Conservation (phyloP, 2,113 vertebrate species). For the Mus pahari region DNA sequence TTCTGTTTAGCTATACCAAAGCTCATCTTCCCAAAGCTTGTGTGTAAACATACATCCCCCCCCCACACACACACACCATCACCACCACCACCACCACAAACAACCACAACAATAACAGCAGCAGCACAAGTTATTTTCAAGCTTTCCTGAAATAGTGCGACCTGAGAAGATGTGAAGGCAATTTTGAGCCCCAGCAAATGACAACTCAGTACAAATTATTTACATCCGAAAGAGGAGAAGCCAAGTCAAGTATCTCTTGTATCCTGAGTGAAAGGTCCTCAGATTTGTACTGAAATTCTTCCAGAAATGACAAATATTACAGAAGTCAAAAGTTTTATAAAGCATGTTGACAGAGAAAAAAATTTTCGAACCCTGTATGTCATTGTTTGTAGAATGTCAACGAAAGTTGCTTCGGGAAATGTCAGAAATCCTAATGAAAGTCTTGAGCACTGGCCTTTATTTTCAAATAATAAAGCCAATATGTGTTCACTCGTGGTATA, state of each 20-base stretch:
- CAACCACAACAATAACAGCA: not conserved
- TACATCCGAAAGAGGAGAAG: slow-evolving; percentile 75
- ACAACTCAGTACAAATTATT: slow-evolving; percentile 86
- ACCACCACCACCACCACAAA: not conserved
- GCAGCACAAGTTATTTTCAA: slow-evolving; percentile 90
- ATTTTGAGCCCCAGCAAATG: slow-evolving; percentile 90
- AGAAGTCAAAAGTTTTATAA: not conserved
- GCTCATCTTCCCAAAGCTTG: slow-evolving; percentile 85
- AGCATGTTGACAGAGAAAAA: not conserved
- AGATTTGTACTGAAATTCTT: slow-evolving; percentile 85
- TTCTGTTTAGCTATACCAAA: slow-evolving; percentile 89
- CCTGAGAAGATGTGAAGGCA: slow-evolving; percentile 93
- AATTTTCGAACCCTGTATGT: not conserved
- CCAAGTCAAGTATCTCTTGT: slow-evolving; percentile 83
- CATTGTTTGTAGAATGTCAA: not conserved
- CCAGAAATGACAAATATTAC: slow-evolving; percentile 14
- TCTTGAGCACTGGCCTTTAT: not conserved
- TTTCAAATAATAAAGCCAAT: not conserved
- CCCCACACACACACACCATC: not conserved
- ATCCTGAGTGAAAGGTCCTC: slow-evolving; percentile 88
- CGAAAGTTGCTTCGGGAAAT: not conserved
- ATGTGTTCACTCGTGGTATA: not conserved
- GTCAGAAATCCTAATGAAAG: slow-evolving; percentile 14
- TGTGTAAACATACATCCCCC: not conserved
- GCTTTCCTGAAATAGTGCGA: slow-evolving; percentile 87